Evolutionary conservation across 2,113 vertebrate genomes (phyloP).

Genomic region (Periophthalmus modestus): DNA sequence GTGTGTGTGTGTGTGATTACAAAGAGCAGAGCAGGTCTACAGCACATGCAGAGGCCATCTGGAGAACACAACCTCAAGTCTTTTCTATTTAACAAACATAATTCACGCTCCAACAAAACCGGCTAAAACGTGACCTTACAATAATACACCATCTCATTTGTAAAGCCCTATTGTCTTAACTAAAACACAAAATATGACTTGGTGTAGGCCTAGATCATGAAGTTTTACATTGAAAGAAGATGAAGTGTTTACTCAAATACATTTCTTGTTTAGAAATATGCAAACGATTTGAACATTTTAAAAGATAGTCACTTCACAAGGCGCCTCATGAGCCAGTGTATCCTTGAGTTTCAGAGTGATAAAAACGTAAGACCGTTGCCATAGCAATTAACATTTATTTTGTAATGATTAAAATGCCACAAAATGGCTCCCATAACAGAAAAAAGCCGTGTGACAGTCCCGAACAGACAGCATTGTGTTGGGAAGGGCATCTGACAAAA

Average conservation of each 20-base stretch:
- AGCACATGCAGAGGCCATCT: conserved; percentile 68
- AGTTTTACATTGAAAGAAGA: neutral
- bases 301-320: too few relatives aligned
- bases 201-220: neutral
- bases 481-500: too few relatives aligned
- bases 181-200: neutral
- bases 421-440: too few relatives aligned
- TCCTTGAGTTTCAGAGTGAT: too few relatives aligned
- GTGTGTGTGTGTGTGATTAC: conserved; percentile 64
- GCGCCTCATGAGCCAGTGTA: too few relatives aligned
- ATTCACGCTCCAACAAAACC: neutral
- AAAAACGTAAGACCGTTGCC: neutral
- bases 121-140: neutral
- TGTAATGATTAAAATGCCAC: neutral
- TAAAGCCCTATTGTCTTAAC: neutral
- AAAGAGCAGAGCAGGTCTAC: conserved; percentile 50
- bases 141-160: neutral
- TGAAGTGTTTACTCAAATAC: neutral
- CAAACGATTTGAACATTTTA: too few relatives aligned
- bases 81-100: conserved; percentile 8
- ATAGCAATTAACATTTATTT: neutral
- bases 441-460: too few relatives aligned
- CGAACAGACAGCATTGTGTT: too few relatives aligned
- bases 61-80: conserved; percentile 42
- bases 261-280: too few relatives aligned